Percentiles rank a stretch among this genome's conserved stretches.
Conservation (phyloP, 2,113 vertebrate species). For the Campylomormyrus numenius region DNA sequence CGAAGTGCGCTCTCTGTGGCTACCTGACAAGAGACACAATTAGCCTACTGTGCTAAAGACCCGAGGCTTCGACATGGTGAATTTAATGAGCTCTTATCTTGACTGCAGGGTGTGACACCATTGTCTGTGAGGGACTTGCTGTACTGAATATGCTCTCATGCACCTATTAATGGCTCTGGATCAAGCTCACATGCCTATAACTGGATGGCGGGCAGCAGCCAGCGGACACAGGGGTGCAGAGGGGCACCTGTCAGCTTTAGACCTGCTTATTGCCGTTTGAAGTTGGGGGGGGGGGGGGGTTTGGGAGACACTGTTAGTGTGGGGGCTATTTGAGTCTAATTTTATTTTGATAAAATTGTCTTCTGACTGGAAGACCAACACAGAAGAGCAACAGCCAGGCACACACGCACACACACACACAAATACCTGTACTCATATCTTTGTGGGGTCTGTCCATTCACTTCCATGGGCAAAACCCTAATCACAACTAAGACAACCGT, state of each 20-base stretch:
- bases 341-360: background rate
- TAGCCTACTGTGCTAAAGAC: slow-evolving; percentile 1
- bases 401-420: background rate
- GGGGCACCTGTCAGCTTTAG: background rate
- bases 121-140: background rate
- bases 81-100: slow-evolving; percentile 8
- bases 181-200: background rate
- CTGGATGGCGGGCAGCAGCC: background rate
- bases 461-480: background rate
- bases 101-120: background rate
- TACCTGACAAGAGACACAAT: slow-evolving; percentile 9
- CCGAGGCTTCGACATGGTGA: background rate
- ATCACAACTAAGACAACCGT: background rate
- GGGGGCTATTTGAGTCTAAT: background rate
- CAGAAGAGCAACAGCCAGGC: background rate
- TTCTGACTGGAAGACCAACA: background rate
- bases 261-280: background rate
- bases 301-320: background rate
- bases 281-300: background rate
- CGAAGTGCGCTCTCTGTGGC: background rate
- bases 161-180: background rate
- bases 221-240: background rate
- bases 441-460: background rate
- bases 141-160: background rate
- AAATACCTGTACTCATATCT: background rate